These are phyloP conservation scores for Gryllus longicercus DNA, from an alignment of 2,888 invertebrate species.

Conservation along the genomic window DNA sequence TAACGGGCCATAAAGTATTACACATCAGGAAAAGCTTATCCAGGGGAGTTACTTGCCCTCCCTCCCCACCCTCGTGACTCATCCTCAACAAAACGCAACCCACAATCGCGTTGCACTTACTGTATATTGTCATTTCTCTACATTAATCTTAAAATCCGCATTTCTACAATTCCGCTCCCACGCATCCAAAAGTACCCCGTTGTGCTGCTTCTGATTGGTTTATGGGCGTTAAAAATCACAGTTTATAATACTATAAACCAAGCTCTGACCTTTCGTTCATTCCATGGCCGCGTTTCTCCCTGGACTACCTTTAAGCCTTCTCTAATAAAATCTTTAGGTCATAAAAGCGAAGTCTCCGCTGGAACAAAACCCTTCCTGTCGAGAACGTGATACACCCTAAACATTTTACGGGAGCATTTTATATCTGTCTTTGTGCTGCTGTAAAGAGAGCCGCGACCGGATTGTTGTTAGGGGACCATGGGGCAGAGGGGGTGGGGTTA, in stretches of 20 bases:
- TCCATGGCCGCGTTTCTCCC: background rate
- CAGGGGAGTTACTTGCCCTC: too few relatives aligned
- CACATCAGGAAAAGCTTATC: too few relatives aligned
- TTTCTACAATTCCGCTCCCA: too few relatives aligned
- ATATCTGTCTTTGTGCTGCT: constrained; percentile 10
- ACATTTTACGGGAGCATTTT: background rate
- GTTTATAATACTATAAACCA: background rate
- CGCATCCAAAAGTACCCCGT: background rate
- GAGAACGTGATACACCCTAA: background rate
- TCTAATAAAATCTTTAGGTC: constrained; percentile 10
- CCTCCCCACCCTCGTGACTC: background rate
- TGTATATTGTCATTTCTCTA: background rate
- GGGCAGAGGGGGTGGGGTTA: background rate
- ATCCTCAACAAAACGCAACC: background rate
- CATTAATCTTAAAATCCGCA: too few relatives aligned
- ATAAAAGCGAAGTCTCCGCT: background rate
- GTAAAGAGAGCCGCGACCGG: background rate
- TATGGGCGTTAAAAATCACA: background rate
- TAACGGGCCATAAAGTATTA: too few relatives aligned
- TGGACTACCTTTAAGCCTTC: constrained; percentile 10
- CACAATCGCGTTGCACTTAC: background rate
- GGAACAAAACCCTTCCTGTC: constrained; percentile 2
- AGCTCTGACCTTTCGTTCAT: constrained; percentile 8
- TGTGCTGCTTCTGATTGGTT: background rate
- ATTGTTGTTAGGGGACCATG: background rate